Base-by-base conservation (phyloP, 2,888 invertebrate species). In the Neoaliturus tenellus region DNA sequence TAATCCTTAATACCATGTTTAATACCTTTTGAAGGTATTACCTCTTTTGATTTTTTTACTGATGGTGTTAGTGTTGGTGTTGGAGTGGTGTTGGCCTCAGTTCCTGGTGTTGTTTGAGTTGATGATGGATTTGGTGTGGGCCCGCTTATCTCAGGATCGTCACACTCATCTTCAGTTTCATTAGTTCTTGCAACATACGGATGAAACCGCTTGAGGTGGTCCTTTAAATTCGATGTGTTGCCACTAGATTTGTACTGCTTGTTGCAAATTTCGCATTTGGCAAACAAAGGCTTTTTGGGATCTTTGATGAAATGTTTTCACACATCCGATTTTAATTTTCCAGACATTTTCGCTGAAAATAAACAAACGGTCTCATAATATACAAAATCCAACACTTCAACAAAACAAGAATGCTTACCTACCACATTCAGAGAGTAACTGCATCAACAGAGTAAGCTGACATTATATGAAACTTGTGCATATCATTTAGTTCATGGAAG, bases 181-280 rank as follows among this genome's bases (percentile, higher is more conserved):
- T n/a, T n/a, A n/a, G n/a, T n/a, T 10, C 39, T 71, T 41, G 35
- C 28, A 31, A 39, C 35, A 28, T 14, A 31, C n/a, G 71, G 71
- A 23, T 71, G 71, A 71, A 71, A 71, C 20, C 31, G 71, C 41
- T 71, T 71, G 10, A 71, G 71, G 28, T 71, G 71, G 20, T 71
- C 71, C 33, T 71, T 71, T 20, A 71, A 31, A 41, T 71, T 71
- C 17, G 71, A 28, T n/a, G 71, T 71, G 41, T 71, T 71, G 71
- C 71, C 71, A 71, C 71, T 71, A 25, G 28, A 39, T 71, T 71
- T 71, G 31, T 71, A 71, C 71, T 71, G 71, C 23, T 71, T 71
- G n/a, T 71, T 31, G 23, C 71, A 71, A 41, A 33, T 71, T 20
- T 39, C 20, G 41, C 71, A 71, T 39, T 33, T 71, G 25, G 71